Evolutionary conservation across 2,113 vertebrate species (phyloP), one percentile per base, ranked within the genome.

Genomic region (Melospiza georgiana): DNA sequence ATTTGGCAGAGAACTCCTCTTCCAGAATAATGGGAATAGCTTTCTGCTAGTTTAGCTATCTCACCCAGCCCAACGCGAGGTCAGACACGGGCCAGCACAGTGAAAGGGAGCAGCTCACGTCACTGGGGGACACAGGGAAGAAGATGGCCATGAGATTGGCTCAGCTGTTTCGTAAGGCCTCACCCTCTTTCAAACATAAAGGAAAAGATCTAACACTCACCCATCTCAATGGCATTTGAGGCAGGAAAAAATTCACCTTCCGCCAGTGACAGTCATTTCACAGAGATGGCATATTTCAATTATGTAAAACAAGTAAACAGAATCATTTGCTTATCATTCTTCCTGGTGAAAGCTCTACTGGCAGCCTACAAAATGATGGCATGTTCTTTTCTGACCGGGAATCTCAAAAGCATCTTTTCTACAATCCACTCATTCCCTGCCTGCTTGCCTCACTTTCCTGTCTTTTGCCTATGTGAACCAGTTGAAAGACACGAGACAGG

Each of bases 11-110:
- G 44, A 89, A 57, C 33, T n/a, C 23, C 51, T 39, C 79, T 46
- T 35, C 22, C 73, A 78, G 68, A 80, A 74, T 78, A 91, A 93
- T 31, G 23, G 20, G 43, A 92, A 91, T 81, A 96, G 57, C 84
- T 95, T 94, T 92, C 94, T 90, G 87, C 78, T 84, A 87, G 62
- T 44, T 89, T n/a, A 91, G 90, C 58, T 76, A 18, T 62, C 74
- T 76, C 24, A n/a, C 19, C 61, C 54, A 82, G 90, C 44, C 69
- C 69, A 71, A 6, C 44, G 16, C 0, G 5, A 66, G 78, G 81
- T 84, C 81, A 87, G 72, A 6, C 28, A 7, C 0, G 0, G 73
- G 80, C 68, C 89, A 94, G 81, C 21, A 31, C 61, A 72, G 78
- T 3, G 54, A 61, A 15, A 68, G 71, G 57, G 71, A 79, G n/a